Percentiles rank a stretch among this genome's conserved stretches.
Conservation (phyloP, 1,140 invertebrate genomes). For the Trichonephila clavipes region DNA sequence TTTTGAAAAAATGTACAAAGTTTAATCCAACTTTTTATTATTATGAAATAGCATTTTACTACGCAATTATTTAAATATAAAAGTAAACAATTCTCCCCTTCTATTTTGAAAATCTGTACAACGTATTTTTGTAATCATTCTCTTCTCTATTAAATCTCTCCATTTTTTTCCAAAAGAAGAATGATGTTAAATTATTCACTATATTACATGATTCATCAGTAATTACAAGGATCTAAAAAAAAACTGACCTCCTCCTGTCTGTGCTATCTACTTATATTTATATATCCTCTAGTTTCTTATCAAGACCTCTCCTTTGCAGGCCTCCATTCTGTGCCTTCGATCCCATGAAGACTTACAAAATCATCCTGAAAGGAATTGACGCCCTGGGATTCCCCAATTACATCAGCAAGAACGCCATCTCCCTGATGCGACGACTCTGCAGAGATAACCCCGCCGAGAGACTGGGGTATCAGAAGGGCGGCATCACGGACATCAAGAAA, state of each 20-base stretch:
- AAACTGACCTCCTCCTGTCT: too few relatives aligned
- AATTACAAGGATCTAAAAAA: too few relatives aligned
- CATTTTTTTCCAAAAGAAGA: too few relatives aligned
- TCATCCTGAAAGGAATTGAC: slow-evolving; percentile 98
- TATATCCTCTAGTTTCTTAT: not conserved
- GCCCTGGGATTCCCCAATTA: slow-evolving; percentile 96
- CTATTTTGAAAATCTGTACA: too few relatives aligned
- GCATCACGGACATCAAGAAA: slow-evolving; percentile 98
- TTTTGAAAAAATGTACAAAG: too few relatives aligned
- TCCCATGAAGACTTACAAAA: slow-evolving; percentile 99
- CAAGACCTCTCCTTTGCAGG: slow-evolving; percentile 77
- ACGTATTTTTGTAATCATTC: too few relatives aligned
- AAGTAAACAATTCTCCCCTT: too few relatives aligned
- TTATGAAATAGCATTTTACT: too few relatives aligned
- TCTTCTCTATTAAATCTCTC: too few relatives aligned
- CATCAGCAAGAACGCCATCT: slow-evolving; percentile 94
- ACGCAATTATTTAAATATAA: too few relatives aligned
- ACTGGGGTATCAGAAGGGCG: slow-evolving; percentile 97
- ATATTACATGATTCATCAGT: not conserved
- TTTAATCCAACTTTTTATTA: too few relatives aligned
- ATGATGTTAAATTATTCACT: not conserved
- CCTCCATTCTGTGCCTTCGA: slow-evolving; percentile 97
- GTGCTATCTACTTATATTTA: too few relatives aligned
- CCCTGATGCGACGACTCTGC: slow-evolving; percentile 97
- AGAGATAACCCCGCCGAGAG: slow-evolving; percentile 98